Evolutionary conservation across 1,140 invertebrate genomes (phyloP).

Genomic region (Chironomus tepperi): DNA sequence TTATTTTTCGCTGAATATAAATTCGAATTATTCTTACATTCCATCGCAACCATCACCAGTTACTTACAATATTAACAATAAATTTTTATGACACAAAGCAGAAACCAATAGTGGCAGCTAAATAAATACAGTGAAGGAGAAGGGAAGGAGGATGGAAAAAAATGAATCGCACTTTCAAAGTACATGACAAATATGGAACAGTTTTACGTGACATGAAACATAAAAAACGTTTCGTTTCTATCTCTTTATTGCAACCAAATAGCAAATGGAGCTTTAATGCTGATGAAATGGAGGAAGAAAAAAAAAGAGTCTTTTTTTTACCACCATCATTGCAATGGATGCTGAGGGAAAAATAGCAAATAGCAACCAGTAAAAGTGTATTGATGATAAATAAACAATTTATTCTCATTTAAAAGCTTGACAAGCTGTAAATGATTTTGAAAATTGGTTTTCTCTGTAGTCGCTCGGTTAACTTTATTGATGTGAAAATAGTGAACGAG

Average conservation of each 20-base stretch:
- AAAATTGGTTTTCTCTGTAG: conserved; percentile 15
- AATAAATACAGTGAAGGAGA: too few relatives aligned
- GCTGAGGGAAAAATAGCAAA: neutral
- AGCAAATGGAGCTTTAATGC: conserved; percentile 1
- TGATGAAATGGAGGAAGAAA: neutral
- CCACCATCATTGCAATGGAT: neutral
- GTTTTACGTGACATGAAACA: conserved; percentile 18
- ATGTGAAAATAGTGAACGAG: neutral
- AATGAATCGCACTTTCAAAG: neutral
- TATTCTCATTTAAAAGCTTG: conserved; percentile 12
- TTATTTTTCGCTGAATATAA: too few relatives aligned
- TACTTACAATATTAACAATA: too few relatives aligned
- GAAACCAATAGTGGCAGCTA: too few relatives aligned
- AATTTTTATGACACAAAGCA: too few relatives aligned
- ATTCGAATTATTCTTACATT: too few relatives aligned
- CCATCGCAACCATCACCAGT: too few relatives aligned
- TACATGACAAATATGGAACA: conserved; percentile 5
- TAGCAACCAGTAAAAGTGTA: neutral
- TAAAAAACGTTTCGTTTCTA: neutral
- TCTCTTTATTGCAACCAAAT: neutral
- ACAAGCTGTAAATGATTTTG: conserved; percentile 14
- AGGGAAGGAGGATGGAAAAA: too few relatives aligned
- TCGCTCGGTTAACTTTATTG: neutral
- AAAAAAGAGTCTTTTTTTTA: neutral
- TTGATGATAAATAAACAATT: conserved; percentile 23